Base-by-base conservation (phyloP, 2,888 invertebrate genomes). In the Cephus rjabovi region DNA sequence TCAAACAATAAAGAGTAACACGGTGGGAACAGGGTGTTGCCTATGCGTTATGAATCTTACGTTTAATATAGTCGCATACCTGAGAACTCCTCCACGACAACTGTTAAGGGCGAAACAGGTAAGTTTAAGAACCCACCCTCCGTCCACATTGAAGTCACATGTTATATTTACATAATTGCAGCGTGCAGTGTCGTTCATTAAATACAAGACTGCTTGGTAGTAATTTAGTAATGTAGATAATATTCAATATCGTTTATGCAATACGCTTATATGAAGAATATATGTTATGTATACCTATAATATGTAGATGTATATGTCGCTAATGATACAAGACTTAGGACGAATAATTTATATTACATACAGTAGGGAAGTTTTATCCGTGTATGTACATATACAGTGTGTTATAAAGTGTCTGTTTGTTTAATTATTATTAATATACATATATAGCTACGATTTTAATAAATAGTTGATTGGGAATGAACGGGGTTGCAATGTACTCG, bases 121-220 rank as follows among this genome's bases (percentile, higher is more conserved):
- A 86, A 86, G 87, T 89, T 89, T 86, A 89, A 79, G 83, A 86
- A 86, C 85, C 85, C 84, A 85, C 82, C 82, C 83, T 84, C 84
- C 83, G 85, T 90, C 86, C 87, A 90, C 90, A 90, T 91, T 90
- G 83, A 91, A 88, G 89, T 89, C 87, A 89, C 89, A 90, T 86
- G 87, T 88, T 90, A 88, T 90, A 91, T 91, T 90, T 91, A 91
- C 91, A 91, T 37, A 31, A 71, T 71, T n/a, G 71, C 31, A 71
- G 31, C 71, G 34, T 71, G 71, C 71, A 34, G 31, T 71, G 31
- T 23, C 23, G 15, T 56, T 56, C 23, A 56, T 23, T 56, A 9
- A 56, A 15, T 56, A 56, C 56, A 56, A 56, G 56, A 56, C 56
- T 56, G 56, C 56, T 56, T 23, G 23, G 23, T 56, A 56, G 56